Base-by-base conservation (phyloP, 2,888 invertebrate genomes). In the Epinotia ramella region DNA sequence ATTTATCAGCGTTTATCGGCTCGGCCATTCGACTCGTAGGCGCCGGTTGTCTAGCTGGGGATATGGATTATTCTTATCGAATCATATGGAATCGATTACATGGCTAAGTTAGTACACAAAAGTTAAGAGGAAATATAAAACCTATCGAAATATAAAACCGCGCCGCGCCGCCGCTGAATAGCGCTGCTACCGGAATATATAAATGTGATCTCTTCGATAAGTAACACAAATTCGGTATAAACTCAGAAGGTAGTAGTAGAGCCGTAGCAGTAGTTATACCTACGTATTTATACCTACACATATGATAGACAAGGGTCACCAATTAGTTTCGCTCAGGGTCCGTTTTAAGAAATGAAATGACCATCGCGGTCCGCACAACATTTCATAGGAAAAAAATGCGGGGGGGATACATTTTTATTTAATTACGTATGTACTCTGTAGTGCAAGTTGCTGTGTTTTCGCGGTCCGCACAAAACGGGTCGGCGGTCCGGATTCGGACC, bases 11-110 rank as follows among this genome's bases (percentile, higher is more conserved):
- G 80, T 79, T 84, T 88, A 88, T 89, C 86, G 79, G 73, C 77
- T 81, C 81, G 84, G 86, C 80, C 86, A 84, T 82, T 79, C 84
- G 85, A 81, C 86, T 80, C 72, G 59, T 59, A 86, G 92, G 91
- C 92, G 92, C 91, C 92, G 83, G 77, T 57, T 78, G 78, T 83
- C 80, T 80, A 79, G 81, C 49, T 40, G 60, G 44, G 60, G 70
- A 75, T 75, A 56, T 56, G 60, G 67, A 76, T 76, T 72, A 63
- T 67, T 56, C 13, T 73, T 18, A 66, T 71, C 57, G 57, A 59
- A 13, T 74, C 33, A 16, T 49, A 63, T 65, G 69, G 46, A 65
- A 70, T 53, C 18, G 63, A 59, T 70, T 57, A 68, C n/a, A 33
- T 3, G 24, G 44, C 5, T 53, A 44, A 44, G n/a, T n/a, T n/a